Base-by-base conservation (phyloP, 1,140 invertebrate genomes). In the Cydia fagiglandana region DNA sequence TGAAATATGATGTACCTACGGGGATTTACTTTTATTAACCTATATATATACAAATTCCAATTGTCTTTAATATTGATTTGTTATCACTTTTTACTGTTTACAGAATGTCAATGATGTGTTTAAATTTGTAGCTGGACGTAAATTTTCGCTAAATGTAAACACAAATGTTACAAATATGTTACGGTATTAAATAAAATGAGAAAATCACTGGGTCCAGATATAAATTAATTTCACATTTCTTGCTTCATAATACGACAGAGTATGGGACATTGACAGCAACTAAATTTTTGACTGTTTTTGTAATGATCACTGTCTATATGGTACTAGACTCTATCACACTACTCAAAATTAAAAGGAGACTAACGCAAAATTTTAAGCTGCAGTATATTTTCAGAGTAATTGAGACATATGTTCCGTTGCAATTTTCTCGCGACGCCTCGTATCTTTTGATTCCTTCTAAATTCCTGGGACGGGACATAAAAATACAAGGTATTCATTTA, bases 51-150 rank as follows among this genome's bases (percentile, higher is more conserved):
- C 56, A 61, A 9, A 61, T 10, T 61, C 20, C 56, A 61, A 61
- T 24, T 61, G 20, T 61, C 56, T 61, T 61, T 61, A 61, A 61
- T 24, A 24, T 61, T 20, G 7, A 61, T 61, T 61, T 61, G 56
- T 61, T 61, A 24, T 61, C 56, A 61, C 17, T 24, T 24, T 61
- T 61, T 61, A 56, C 17, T 61, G 24, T 20, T 20, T 61, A 24
- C 20, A 10, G 53, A 61, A 53, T 24, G 20, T 61, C 20, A 9
- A 24, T 24, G 17, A 24, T 0, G 20, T 24, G 9, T 24, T 61
- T 61, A 61, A 61, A 61, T 61, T 24, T 61, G 17, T 61, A 61
- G n/a, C 9, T 61, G 20, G 56, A 61, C 45, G 12, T 47, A 13
- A 12, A 61, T 61, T 61, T 61, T 56, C 15, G 53, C 53, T 56